Evolutionary conservation across 2,888 invertebrate genomes (phyloP), one percentile per base, ranked within the genome.

Genomic region (Perdita meconis): DNA sequence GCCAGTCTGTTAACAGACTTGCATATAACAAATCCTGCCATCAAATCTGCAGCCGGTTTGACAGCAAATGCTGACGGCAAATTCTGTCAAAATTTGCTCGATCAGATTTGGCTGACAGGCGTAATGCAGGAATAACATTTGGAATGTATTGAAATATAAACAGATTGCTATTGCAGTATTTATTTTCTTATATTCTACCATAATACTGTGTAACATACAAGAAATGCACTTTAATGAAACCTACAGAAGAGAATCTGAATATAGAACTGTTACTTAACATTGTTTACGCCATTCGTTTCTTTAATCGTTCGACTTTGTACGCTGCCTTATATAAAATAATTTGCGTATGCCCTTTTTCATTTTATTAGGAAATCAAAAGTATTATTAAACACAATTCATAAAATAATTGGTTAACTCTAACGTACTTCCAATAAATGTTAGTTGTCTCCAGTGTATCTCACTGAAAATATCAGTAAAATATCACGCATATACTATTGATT

Each of bases 161-260:
- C 55, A 26, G 30, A 68, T 72, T 87, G 88, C 87, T 88, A 89
- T 90, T 88, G 89, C 86, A 89, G 89, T 92, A 87, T 89, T 88
- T 90, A 86, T 86, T 85, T 70, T 89, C 91, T 92, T 92, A 93
- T 91, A 91, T 92, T 93, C 94, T 95, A 95, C 95, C 93, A 95
- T 96, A 96, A 96, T 96, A 96, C 96, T 96, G 96, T 96, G 96
- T 96, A 96, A 96, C 95, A 96, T 96, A 96, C 95, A 96, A 96
- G 96, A 96, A 96, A 96, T 96, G 96, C 96, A 96, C 96, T 95
- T 95, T 94, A 95, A 95, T 95, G 96, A 96, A 96, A 96, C 96
- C 96, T 96, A 96, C 96, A 96, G 96, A 96, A 96, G 96, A 96
- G 96, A 92, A 92, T 90, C 89, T 91, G 91, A 92, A 92, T 92